Evolutionary conservation across 2,797 vertebrate species (phyloP).

Genomic region (Phrynocephalus vlangalii): DNA sequence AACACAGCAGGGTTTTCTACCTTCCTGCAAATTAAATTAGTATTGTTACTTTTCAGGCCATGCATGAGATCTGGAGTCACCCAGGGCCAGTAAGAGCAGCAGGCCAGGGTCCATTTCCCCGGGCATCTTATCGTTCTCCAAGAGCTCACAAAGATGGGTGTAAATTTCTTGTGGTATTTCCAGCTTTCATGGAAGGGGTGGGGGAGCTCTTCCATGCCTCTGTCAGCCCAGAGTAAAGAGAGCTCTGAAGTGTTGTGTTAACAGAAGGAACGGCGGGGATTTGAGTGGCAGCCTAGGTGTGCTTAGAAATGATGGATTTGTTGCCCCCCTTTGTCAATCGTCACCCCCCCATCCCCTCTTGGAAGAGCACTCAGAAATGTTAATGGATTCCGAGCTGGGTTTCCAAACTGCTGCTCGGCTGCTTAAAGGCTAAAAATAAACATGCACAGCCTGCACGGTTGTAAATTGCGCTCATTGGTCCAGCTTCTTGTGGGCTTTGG

Average conservation of each 20-base stretch:
- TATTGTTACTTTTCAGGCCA: too few species aligned
- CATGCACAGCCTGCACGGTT: constrained; percentile 33
- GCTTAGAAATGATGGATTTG: constrained; percentile 6
- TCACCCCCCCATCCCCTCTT: neutral
- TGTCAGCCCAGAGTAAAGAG: neutral
- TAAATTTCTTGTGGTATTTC: too few species aligned
- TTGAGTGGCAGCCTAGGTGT: neutral
- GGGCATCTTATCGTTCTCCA: too few species aligned
- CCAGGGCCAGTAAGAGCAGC: too few species aligned
- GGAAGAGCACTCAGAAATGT: constrained; percentile 52
- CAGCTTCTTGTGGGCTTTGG: fast-evolving
- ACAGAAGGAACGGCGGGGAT: neutral
- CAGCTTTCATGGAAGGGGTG: too few species aligned
- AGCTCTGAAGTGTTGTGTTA: neutral
- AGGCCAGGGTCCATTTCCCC: too few species aligned
- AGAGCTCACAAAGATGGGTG: too few species aligned
- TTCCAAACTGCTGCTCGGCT: constrained; percentile 62
- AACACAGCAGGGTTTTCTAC: too few species aligned
- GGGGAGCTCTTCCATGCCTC: neutral
- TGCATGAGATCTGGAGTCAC: too few species aligned
- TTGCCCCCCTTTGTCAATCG: neutral
- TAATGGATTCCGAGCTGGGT: constrained; percentile 66
- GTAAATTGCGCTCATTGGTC: constrained; percentile 61
- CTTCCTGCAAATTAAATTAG: too few species aligned
- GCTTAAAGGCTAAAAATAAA: constrained; percentile 70